Evolutionary conservation across 1,140 invertebrate species (phyloP).

Genomic region (Heliconius eleuchia): DNA sequence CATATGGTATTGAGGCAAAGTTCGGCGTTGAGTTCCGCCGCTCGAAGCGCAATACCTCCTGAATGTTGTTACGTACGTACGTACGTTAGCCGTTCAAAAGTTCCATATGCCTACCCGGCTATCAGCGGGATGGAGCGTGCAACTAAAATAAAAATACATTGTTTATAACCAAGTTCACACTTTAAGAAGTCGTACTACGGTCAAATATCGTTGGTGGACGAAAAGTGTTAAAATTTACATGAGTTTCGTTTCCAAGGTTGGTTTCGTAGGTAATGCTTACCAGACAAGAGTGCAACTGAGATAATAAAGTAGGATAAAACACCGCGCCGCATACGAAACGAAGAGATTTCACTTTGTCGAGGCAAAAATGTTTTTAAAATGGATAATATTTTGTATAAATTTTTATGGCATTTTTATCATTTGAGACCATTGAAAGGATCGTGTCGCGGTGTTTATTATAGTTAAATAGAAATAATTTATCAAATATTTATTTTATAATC

Average conservation of each 20-base stretch:
- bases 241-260: slow-evolving; percentile 23
- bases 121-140: too few relatives aligned
- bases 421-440: not conserved
- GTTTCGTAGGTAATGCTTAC: slow-evolving; percentile 27
- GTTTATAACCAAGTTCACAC: not conserved
- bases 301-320: slow-evolving; percentile 8
- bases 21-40: too few relatives aligned
- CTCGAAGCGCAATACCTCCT: too few relatives aligned
- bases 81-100: too few relatives aligned
- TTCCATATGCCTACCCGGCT: too few relatives aligned
- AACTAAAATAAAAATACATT: too few relatives aligned
- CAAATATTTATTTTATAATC: too few relatives aligned
- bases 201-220: slow-evolving; percentile 2
- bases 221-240: slow-evolving; percentile 31
- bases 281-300: not conserved
- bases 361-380: not conserved
- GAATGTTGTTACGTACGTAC: too few relatives aligned
- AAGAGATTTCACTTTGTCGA: not conserved
- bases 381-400: not conserved
- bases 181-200: not conserved
- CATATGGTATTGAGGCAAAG: too few relatives aligned
- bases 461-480: too few relatives aligned
- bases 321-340: not conserved
- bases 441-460: not conserved
- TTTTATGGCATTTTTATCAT: not conserved